Conservation (phyloP, 2,888 invertebrate genomes). For the Cetonia aurata region DNA sequence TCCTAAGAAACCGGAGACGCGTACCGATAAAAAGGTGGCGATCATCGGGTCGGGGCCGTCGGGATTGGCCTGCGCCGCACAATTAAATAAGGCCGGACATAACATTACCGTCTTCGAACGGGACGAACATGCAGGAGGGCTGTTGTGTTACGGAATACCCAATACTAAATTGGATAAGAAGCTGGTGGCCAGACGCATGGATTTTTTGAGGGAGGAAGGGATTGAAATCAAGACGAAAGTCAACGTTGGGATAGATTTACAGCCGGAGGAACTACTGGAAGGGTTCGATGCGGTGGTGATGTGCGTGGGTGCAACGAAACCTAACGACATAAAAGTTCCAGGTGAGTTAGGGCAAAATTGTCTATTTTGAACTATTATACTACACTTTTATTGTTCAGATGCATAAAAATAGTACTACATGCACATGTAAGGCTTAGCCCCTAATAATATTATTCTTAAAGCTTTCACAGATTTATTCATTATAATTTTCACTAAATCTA, state of each 20-base stretch:
- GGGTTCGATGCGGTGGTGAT: conserved; percentile 88
- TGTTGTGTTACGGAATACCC: conserved; percentile 98
- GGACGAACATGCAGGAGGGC: conserved; percentile 94
- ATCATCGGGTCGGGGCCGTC: conserved; percentile 96
- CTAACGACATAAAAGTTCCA: conserved; percentile 88
- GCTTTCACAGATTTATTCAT: no score
- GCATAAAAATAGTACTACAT: no score
- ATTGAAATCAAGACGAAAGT: conserved; percentile 86
- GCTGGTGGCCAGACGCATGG: conserved; percentile 90
- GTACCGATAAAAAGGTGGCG: conserved; percentile 73
- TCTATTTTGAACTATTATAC: no score
- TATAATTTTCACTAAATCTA: no score
- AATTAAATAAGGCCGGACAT: conserved; percentile 97
- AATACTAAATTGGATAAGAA: conserved; percentile 98
- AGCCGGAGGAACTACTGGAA: conserved; percentile 76
- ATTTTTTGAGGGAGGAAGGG: conserved; percentile 90
- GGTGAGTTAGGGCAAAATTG: conserved; percentile 70
- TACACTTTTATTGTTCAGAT: no score
- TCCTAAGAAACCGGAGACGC: conserved; percentile 70
- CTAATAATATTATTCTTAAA: no score
- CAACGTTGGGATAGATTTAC: conserved; percentile 92
- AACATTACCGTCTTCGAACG: conserved; percentile 95
- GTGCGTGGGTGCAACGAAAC: conserved; percentile 96
- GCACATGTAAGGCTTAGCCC: no score
- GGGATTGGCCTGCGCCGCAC: conserved; percentile 95